Evolutionary conservation across 1,140 invertebrate species (phyloP).

Genomic region (Streblospio benedicti): DNA sequence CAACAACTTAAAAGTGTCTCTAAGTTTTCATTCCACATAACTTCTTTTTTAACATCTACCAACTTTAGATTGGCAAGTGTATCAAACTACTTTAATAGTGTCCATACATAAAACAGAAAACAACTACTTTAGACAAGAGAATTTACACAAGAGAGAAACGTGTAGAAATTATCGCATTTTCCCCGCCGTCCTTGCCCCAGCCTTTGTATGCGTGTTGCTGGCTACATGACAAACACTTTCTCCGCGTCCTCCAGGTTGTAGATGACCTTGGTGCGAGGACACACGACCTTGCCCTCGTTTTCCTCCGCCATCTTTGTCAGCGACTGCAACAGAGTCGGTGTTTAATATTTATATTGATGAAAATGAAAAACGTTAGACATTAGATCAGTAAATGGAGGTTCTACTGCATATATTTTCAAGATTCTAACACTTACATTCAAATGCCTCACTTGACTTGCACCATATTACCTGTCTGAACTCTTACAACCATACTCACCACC

Average conservation of each 20-base stretch:
- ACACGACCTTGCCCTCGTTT: conserved; percentile 78
- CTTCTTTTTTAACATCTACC: too few relatives aligned
- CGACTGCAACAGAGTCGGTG: conserved; percentile 56
- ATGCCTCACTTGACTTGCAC: neutral
- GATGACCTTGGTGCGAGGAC: conserved; percentile 82
- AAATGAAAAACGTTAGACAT: neutral
- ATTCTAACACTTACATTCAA: neutral
- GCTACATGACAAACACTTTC: conserved; percentile 73
- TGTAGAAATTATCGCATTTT: too few relatives aligned
- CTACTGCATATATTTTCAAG: neutral
- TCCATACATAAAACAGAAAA: too few relatives aligned
- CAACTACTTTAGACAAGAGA: too few relatives aligned
- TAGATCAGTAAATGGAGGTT: neutral
- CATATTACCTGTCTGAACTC: neutral
- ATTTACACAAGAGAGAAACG: too few relatives aligned
- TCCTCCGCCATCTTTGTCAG: conserved; percentile 77
- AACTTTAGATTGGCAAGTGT: too few relatives aligned
- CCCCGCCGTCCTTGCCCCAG: too few relatives aligned
- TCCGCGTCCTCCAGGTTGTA: conserved; percentile 82
- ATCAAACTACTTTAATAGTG: too few relatives aligned
- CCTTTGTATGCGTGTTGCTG: too few relatives aligned
- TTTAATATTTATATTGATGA: neutral
- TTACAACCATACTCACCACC: neutral
- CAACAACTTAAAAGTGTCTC: too few relatives aligned
- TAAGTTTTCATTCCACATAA: too few relatives aligned